A percentile compares a stretch with the other conserved stretches of the same genome.
Evolutionary conservation across 1,140 invertebrate species (phyloP).

Genomic region (Brachionus sp.): DNA sequence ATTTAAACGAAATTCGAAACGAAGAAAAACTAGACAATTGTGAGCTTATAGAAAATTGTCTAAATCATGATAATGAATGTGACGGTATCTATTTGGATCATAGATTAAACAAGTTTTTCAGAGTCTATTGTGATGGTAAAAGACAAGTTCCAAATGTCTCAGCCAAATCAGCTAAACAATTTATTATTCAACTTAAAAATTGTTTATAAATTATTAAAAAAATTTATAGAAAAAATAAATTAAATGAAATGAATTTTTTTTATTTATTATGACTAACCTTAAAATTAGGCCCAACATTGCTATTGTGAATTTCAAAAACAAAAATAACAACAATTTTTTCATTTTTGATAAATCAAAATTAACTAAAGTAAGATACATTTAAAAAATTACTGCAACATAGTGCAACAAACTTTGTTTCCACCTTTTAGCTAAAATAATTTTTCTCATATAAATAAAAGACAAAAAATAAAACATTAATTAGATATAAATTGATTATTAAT

Average conservation of each 20-base stretch:
- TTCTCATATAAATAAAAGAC: no score
- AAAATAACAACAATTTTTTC: no score
- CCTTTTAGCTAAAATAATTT: no score
- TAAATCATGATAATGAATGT: neutral
- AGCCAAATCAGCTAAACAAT: constrained; percentile 27
- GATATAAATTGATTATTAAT: no score
- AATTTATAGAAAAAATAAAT: neutral
- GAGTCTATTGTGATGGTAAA: neutral
- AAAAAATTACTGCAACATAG: no score
- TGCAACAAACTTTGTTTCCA: no score
- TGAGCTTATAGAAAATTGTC: neutral
- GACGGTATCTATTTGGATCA: constrained; percentile 21
- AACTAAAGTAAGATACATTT: no score
- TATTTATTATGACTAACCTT: neutral
- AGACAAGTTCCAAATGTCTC: neutral
- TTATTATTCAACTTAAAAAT: constrained; percentile 4
- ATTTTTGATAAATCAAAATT: no score
- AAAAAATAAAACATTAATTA: no score
- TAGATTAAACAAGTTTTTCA: constrained; percentile 9
- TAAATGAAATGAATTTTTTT: neutral
- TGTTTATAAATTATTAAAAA: neutral
- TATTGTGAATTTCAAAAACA: no score
- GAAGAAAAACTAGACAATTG: neutral
- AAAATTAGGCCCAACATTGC: no score
- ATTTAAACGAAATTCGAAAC: neutral